A percentile compares a stretch with the other conserved stretches of the same genome.
These are phyloP conservation scores for Drosophila pseudotakahashii DNA, from an alignment of 2,888 invertebrate genomes.

Conservation along the genomic window DNA sequence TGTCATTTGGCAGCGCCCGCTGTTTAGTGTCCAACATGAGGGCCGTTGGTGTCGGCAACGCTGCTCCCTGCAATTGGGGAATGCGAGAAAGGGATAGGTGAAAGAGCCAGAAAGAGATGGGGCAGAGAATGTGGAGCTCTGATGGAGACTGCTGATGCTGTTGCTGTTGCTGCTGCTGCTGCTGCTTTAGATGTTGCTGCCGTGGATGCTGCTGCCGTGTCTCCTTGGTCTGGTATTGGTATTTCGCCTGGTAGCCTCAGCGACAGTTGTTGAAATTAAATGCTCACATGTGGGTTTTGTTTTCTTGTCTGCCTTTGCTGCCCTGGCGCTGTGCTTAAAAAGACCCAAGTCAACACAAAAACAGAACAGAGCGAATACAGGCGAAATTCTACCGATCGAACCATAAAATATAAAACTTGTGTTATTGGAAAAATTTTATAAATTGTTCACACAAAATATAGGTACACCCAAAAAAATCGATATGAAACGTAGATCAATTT, in stretches of 20 bases:
- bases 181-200: conserved; percentile 30
- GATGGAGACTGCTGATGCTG: conserved; percentile 40
- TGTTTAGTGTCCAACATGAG: conserved; percentile 81
- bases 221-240: conserved; percentile 58
- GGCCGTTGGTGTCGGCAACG: conserved; percentile 75
- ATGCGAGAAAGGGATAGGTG: conserved; percentile 10
- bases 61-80: conserved; percentile 36
- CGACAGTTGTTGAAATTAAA: conserved; percentile 83
- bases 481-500: no score
- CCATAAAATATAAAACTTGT: background rate
- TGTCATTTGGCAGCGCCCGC: conserved; percentile 82
- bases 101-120: conserved; percentile 5
- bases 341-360: conserved; percentile 31
- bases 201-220: conserved; percentile 24
- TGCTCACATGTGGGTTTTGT: conserved; percentile 83
- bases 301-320: conserved; percentile 53
- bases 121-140: conserved; percentile 29
- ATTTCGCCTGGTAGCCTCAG: conserved; percentile 65
- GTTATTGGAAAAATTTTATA: background rate
- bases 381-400: background rate
- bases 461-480: no score
- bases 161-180: conserved; percentile 31
- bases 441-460: background rate
- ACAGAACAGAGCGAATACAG: conserved; percentile 14
- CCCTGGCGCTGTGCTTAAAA: conserved; percentile 35